Evolutionary conservation across 2,113 vertebrate genomes (phyloP).

Genomic region (Clarias batrachus): DNA sequence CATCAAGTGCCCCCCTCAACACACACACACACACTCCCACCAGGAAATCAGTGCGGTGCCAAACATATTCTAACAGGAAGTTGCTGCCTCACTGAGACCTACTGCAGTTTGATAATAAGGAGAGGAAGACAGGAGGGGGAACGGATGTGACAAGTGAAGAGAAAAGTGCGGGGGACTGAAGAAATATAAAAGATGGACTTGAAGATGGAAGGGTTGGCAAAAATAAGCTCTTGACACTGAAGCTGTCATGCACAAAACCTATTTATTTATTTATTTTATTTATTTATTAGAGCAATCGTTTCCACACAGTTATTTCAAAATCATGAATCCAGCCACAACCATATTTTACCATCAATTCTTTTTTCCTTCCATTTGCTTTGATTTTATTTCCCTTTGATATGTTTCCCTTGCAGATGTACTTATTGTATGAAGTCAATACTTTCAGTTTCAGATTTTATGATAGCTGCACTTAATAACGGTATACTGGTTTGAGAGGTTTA

Average conservation of each 20-base stretch:
- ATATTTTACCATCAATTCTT: no score
- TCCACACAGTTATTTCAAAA: background rate
- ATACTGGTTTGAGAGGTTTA: background rate
- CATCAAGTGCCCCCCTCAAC: background rate
- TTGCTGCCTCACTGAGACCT: conserved; percentile 35
- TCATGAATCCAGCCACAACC: background rate
- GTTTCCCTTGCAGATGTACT: no score
- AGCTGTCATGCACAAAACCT: background rate
- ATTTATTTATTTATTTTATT: background rate
- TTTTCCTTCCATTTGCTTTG: background rate
- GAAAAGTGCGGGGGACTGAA: conserved; percentile 14
- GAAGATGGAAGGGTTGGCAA: conserved; percentile 15
- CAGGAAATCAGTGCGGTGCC: conserved; percentile 33
- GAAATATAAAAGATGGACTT: conserved; percentile 23
- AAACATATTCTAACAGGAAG: conserved; percentile 40
- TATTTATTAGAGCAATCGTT: background rate
- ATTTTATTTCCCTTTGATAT: background rate
- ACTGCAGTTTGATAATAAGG: conserved; percentile 38
- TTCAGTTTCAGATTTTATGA: background rate
- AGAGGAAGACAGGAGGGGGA: conserved; percentile 19
- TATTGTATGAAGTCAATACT: background rate
- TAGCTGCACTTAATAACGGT: background rate
- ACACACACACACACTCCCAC: conserved; percentile 19
- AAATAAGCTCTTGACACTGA: background rate
- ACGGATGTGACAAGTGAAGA: conserved; percentile 41